Conservation (phyloP, 2,113 vertebrate species). For the Setophaga coronata region DNA sequence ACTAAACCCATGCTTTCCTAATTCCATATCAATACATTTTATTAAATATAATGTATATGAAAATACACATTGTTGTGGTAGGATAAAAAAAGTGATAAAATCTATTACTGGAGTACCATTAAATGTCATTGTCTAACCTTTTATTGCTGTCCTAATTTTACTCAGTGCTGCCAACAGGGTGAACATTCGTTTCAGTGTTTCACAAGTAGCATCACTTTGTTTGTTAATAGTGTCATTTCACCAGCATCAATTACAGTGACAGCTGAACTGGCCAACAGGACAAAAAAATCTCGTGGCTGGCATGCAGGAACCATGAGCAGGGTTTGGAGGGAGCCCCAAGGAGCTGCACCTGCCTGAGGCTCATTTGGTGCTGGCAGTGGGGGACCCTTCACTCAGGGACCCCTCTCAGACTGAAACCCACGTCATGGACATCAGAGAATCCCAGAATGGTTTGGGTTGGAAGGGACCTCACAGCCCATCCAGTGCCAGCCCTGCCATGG, state of each 20-base stretch:
- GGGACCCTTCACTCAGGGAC: not conserved
- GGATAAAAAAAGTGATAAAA: slow-evolving; percentile 49
- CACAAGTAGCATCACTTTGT: not conserved
- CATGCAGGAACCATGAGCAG: not conserved
- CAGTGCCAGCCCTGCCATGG: not conserved
- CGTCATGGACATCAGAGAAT: not conserved
- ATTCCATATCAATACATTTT: slow-evolving; percentile 66
- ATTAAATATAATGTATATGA: slow-evolving; percentile 67
- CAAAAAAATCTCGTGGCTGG: not conserved
- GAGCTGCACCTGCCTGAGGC: not conserved
- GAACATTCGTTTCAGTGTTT: not conserved
- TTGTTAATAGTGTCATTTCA: not conserved
- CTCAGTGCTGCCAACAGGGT: not conserved
- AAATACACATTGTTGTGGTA: slow-evolving; percentile 61
- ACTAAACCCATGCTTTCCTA: slow-evolving; percentile 56
- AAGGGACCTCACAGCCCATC: rapidly evolving
- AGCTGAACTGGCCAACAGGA: not conserved
- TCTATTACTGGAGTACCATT: slow-evolving; percentile 49
- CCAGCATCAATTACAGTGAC: not conserved
- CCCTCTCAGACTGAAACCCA: not conserved
- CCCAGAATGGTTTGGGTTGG: not conserved
- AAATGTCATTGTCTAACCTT: slow-evolving; percentile 50
- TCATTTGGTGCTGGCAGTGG: not conserved
- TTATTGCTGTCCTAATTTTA: slow-evolving; percentile 36
- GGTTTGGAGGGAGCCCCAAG: not conserved